Evolutionary conservation across 1,140 invertebrate species (phyloP).

Genomic region (Drosophila prosaltans): DNA sequence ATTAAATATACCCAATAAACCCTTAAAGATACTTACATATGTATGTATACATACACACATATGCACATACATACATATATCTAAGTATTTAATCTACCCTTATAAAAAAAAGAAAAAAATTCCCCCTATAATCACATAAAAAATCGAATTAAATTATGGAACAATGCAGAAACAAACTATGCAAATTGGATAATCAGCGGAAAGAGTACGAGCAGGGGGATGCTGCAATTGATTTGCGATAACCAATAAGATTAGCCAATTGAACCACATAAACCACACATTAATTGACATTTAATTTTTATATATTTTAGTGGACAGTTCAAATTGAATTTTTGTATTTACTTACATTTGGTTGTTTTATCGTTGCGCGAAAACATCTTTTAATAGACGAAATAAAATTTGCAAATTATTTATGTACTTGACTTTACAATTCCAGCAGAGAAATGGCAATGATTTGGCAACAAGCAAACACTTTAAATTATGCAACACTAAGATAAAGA

Average conservation of each 20-base stretch:
- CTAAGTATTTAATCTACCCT: background rate
- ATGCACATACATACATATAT: background rate
- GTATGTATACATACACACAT: too few relatives aligned
- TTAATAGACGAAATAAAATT: background rate
- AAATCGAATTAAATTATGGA: constrained; percentile 1
- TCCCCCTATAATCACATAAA: constrained; percentile 10
- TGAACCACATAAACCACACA: background rate
- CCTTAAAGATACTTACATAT: too few relatives aligned
- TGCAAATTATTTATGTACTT: too few relatives aligned
- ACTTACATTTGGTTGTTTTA: background rate
- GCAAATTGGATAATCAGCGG: constrained; percentile 16
- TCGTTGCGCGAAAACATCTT: background rate
- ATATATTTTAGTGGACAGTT: too few relatives aligned
- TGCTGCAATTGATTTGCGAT: background rate
- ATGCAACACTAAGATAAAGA: background rate
- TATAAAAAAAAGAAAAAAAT: background rate
- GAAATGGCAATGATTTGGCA: too few relatives aligned
- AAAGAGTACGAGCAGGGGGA: background rate
- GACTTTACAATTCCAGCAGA: too few relatives aligned
- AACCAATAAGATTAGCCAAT: constrained; percentile 15
- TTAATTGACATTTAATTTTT: background rate
- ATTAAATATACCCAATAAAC: too few relatives aligned
- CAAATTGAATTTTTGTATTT: too few relatives aligned
- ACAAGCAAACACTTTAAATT: background rate
- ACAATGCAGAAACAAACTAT: constrained; percentile 5